Percentiles rank a stretch among this genome's conserved stretches.
These are phyloP conservation scores for Bombus cullumanus DNA, from an alignment of 1,140 invertebrate genomes.

Conservation along the genomic window DNA sequence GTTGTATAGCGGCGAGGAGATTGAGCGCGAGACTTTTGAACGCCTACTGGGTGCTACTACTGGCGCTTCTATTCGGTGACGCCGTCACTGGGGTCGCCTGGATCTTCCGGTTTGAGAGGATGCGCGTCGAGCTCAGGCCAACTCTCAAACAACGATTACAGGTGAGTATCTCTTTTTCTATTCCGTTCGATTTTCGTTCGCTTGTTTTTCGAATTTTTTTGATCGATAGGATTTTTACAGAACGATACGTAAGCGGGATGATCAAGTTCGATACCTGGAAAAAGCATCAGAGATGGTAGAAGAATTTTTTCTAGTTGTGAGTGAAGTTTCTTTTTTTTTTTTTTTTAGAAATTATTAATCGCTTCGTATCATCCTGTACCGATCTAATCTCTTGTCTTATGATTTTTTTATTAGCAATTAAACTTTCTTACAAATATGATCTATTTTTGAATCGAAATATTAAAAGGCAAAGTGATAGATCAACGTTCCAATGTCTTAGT, in stretches of 20 bases:
- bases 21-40: slow-evolving; percentile 92
- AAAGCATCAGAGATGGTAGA: not conserved
- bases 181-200: not conserved
- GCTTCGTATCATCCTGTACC: no score
- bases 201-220: not conserved
- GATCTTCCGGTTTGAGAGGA: slow-evolving; percentile 91
- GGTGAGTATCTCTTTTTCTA: slow-evolving; percentile 63
- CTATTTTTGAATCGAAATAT: no score
- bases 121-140: slow-evolving; percentile 88
- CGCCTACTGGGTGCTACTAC: slow-evolving; percentile 92
- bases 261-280: not conserved
- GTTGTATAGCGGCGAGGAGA: slow-evolving; percentile 90
- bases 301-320: no score
- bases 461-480: no score
- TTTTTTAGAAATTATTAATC: no score
- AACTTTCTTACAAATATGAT: no score
- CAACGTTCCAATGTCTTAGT: no score
- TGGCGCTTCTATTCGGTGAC: slow-evolving; percentile 92
- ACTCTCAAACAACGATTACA: slow-evolving; percentile 84
- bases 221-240: not conserved
- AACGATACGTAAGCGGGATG: not conserved
- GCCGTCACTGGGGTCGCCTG: slow-evolving; percentile 93
- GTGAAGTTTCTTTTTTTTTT: not conserved
- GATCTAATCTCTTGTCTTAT: no score
- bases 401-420: no score